These are phyloP conservation scores for Gallinago paraguaiae DNA, from an alignment of 2,113 vertebrate species.

Conservation along the genomic window DNA sequence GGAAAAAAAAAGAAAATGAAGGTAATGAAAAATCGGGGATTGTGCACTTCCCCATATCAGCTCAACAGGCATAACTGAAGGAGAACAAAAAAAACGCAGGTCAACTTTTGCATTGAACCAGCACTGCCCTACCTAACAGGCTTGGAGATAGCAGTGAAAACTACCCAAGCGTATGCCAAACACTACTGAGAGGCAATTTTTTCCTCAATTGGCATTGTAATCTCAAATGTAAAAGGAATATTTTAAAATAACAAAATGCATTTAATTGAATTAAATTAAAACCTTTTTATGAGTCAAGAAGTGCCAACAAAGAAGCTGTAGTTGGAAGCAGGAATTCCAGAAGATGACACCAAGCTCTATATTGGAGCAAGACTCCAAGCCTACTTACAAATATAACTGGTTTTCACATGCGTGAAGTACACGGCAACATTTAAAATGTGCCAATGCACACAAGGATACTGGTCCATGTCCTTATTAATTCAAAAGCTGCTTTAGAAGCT, in stretches of 20 bases:
- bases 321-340: background rate
- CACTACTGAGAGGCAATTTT: background rate
- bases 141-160: background rate
- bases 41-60: background rate
- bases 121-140: background rate
- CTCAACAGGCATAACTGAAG: background rate
- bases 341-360: background rate
- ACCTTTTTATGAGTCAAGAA: background rate
- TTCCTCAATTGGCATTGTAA: background rate
- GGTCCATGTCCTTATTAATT: background rate
- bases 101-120: rapidly evolving
- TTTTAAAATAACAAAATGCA: background rate
- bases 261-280: background rate
- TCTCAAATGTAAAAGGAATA: background rate
- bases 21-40: background rate
- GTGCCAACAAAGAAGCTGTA: background rate
- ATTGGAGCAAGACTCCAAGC: background rate
- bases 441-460: background rate
- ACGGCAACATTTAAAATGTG: background rate
- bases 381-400: background rate
- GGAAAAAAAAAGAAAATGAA: background rate
- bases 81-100: background rate
- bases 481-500: background rate
- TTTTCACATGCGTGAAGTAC: background rate
- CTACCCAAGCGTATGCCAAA: background rate